A percentile compares a stretch with the other conserved stretches of the same genome.
phyloP scores from a whole-genome alignment of 1,140 invertebrate species.

The Lucilia cuprina region DNA sequence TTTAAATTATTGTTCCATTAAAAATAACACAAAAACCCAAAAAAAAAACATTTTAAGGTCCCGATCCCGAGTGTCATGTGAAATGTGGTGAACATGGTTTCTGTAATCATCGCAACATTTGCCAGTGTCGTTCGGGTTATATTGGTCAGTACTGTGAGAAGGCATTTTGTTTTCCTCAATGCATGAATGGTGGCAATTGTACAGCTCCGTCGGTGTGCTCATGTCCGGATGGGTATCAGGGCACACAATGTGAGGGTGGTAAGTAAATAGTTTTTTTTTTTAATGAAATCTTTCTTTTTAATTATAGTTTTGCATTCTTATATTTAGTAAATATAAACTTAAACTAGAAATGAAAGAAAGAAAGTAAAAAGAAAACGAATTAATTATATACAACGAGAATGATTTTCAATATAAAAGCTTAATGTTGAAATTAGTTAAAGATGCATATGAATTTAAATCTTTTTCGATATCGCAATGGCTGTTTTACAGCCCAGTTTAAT shows the following conservation, averaged over 20 bases:
- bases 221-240: slow-evolving; percentile 87
- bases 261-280: slow-evolving; percentile 52
- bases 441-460: slow-evolving; percentile 69
- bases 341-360: slow-evolving; percentile 5
- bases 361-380: background rate
- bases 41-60: slow-evolving; percentile 65
- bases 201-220: slow-evolving; percentile 86
- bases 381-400: background rate
- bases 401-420: background rate
- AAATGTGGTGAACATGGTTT: slow-evolving; percentile 84
- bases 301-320: background rate
- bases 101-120: slow-evolving; percentile 82
- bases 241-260: slow-evolving; percentile 92
- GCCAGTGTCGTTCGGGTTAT: slow-evolving; percentile 87
- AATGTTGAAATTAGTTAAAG: slow-evolving; percentile 13
- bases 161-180: slow-evolving; percentile 89
- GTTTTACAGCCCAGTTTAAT: slow-evolving; percentile 94
- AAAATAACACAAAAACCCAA: background rate
- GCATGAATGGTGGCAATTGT: slow-evolving; percentile 91
- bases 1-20: background rate
- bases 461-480: slow-evolving; percentile 94
- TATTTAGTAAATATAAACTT: slow-evolving; percentile 8
- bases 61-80: slow-evolving; percentile 86
- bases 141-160: slow-evolving; percentile 87
- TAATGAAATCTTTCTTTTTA: background rate